Base-by-base conservation (phyloP, 2,113 vertebrate species). In the Heterochromis multidens region DNA sequence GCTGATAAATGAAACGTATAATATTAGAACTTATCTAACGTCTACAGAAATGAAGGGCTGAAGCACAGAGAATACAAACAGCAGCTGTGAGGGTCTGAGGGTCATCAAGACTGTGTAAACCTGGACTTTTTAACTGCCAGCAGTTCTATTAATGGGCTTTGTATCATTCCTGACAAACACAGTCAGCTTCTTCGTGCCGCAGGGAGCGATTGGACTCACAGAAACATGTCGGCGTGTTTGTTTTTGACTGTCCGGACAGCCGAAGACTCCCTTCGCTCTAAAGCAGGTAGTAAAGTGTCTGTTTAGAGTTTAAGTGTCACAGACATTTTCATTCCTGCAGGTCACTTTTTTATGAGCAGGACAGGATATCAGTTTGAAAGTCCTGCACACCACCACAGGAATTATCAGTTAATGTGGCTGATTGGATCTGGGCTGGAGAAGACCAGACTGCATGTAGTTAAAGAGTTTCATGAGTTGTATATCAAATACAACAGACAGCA, bases 351-450 rank as follows among this genome's bases (percentile, higher is more conserved):
- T 17, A 49, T 16, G 43, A 49, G 13, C 43, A 49, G 43, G 11
- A 46, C 43, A 16, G 43, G 43, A 16, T 49, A 40, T 40, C 10
- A 11, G 37, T 40, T 40, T 14, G 16, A 4, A 46, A 13, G 12
- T 12, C 40, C 12, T 14, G 37, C 40, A 27, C 23, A 2, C 7
- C 65, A 6, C 65, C 23, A 29, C 65, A 72, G 65, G 40, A 49
- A 2, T 2, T 49, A 4, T 3, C 40, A 19, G 16, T 29, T 49
- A 17, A 1, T 29, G 23, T 49, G 16, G 65, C 35, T 0, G 4
- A 67, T 37, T 17, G 33, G 4, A 43, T 43, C 37, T 67, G 37
- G 14, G 21, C n/a, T 0, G 63, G 63, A 67, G n/a, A 17, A 0
- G 9, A 70, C 67, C 67, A 49, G 16, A 17, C 40, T 49, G 67